phyloP scores from a whole-genome alignment of 2,113 vertebrate genomes.

The Notarius quadriscutis region DNA sequence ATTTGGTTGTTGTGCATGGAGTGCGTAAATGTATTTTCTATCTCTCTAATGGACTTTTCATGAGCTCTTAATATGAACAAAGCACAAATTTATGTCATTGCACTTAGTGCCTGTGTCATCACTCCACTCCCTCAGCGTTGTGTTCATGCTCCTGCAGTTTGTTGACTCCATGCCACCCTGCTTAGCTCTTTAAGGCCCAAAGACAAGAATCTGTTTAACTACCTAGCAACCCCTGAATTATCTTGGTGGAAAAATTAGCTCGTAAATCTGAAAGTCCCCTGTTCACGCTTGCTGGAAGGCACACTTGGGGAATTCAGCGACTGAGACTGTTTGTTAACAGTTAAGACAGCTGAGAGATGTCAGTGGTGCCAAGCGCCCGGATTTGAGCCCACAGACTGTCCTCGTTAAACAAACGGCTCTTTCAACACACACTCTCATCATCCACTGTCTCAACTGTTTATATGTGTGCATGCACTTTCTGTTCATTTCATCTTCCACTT shows the following conservation, averaged over 20 bases:
- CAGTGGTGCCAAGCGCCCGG: slow-evolving; percentile 28
- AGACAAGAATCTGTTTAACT: slow-evolving; percentile 49
- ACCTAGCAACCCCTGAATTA: slow-evolving; percentile 39
- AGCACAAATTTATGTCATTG: slow-evolving; percentile 31
- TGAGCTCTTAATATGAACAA: slow-evolving; percentile 44
- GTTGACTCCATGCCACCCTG: slow-evolving; percentile 38
- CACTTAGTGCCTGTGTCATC: slow-evolving; percentile 34
- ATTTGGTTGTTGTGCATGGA: slow-evolving; percentile 19
- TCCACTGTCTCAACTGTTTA: slow-evolving; percentile 15
- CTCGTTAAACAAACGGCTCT: slow-evolving; percentile 41
- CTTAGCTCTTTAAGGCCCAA: slow-evolving; percentile 39
- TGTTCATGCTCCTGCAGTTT: slow-evolving; percentile 35
- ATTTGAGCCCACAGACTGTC: slow-evolving; percentile 37
- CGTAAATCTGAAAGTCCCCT: slow-evolving; percentile 46
- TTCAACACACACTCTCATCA: slow-evolving; percentile 34
- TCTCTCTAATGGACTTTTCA: slow-evolving; percentile 42
- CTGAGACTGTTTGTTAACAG: slow-evolving; percentile 48
- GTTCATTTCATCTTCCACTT: slow-evolving; percentile 19
- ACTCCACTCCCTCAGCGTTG: slow-evolving; percentile 5
- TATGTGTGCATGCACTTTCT: slow-evolving; percentile 19
- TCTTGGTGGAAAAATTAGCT: slow-evolving; percentile 36
- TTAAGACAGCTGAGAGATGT: slow-evolving; percentile 39
- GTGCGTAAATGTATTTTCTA: slow-evolving; percentile 28
- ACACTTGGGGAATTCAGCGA: slow-evolving; percentile 22
- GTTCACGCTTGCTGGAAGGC: slow-evolving; percentile 36